phyloP scores from a whole-genome alignment of 2,113 vertebrate genomes.

The Neogobius melanostomus region DNA sequence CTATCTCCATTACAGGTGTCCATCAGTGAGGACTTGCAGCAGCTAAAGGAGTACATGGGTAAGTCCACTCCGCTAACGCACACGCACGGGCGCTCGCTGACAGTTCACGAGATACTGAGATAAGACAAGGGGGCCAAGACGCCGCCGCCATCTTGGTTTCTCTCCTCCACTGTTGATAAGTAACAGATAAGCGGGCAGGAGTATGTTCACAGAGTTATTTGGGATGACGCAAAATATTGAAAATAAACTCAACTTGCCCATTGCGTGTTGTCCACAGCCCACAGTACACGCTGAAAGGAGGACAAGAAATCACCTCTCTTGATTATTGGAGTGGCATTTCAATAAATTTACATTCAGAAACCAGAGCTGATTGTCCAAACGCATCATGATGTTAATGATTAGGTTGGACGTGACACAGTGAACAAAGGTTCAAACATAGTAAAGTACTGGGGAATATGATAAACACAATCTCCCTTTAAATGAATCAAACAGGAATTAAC shows the following conservation, averaged over 20 bases:
- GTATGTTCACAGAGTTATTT: neutral
- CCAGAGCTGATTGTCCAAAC: neutral
- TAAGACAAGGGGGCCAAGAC: conserved; percentile 14
- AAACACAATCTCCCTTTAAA: neutral
- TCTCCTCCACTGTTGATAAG: conserved; percentile 8
- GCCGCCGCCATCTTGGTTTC: conserved; percentile 7
- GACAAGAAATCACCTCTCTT: neutral
- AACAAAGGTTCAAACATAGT: conserved; percentile 33
- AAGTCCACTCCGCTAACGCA: conserved; percentile 56
- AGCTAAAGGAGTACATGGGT: conserved; percentile 92
- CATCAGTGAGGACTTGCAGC: conserved; percentile 87
- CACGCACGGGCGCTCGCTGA: conserved; percentile 1
- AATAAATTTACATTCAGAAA: conserved; percentile 5
- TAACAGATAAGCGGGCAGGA: conserved; percentile 2
- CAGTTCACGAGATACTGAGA: conserved; percentile 12
- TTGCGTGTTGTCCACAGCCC: neutral
- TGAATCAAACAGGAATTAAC: neutral
- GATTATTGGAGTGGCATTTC: conserved; percentile 2
- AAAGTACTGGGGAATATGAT: neutral
- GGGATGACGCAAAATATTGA: neutral
- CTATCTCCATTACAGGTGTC: conserved; percentile 78
- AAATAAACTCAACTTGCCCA: neutral
- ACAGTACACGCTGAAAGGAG: neutral
- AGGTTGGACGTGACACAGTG: neutral
- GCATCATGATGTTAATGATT: conserved; percentile 3